A percentile compares a stretch with the other conserved stretches of the same genome.
These are phyloP conservation scores for Gymnopithys bicolor DNA, from an alignment of 2,797 vertebrate genomes.

Conservation along the genomic window DNA sequence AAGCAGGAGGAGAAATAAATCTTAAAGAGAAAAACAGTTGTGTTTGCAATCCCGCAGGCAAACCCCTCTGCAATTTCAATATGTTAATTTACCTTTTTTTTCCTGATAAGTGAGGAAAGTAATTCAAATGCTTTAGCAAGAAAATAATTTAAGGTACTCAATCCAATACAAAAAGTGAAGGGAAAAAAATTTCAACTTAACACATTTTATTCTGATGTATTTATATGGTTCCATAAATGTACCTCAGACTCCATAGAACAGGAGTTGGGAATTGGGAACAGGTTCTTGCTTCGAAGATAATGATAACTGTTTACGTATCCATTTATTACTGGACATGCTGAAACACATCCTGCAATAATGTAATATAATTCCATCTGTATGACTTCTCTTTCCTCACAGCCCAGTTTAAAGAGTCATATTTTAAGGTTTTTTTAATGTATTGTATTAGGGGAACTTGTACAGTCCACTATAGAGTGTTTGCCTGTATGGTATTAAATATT, in stretches of 20 bases:
- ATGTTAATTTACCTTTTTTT: neutral
- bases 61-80: neutral
- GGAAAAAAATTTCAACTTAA: neutral
- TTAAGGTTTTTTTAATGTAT: neutral
- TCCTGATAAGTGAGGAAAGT: neutral
- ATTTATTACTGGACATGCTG: neutral
- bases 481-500: neutral
- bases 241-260: neutral
- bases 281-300: neutral
- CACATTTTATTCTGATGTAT: neutral
- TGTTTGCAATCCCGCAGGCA: neutral
- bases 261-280: neutral
- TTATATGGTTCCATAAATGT: neutral
- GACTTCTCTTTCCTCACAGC: neutral
- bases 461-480: neutral
- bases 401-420: neutral
- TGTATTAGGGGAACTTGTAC: neutral
- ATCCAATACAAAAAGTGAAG: neutral
- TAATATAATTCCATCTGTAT: neutral
- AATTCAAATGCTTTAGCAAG: neutral
- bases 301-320: neutral
- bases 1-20: conserved; percentile 38
- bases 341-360: neutral
- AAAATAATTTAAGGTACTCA: neutral
- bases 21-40: conserved; percentile 31